Evolutionary conservation across 2,888 invertebrate genomes (phyloP).

Genomic region (Trichogramma evanescens): DNA sequence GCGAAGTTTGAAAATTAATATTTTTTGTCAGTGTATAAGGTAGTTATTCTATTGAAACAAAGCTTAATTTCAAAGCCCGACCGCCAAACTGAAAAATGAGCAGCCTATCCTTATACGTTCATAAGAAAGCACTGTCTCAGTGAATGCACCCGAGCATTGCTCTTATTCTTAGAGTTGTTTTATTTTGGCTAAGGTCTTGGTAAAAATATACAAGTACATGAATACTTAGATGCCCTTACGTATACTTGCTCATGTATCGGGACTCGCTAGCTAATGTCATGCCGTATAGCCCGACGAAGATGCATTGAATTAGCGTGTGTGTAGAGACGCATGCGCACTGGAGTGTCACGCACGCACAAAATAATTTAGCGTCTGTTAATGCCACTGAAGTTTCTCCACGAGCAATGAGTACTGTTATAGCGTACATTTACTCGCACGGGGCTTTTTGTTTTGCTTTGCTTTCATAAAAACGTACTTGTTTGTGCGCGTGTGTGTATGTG

Average conservation of each 20-base stretch:
- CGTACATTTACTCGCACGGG: slow-evolving; percentile 29
- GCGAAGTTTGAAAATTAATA: too few relatives aligned
- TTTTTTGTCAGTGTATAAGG: too few relatives aligned
- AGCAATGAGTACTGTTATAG: neutral
- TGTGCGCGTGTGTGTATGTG: neutral
- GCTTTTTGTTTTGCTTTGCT: slow-evolving; percentile 27
- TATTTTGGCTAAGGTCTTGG: slow-evolving; percentile 16
- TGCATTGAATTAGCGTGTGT: slow-evolving; percentile 34
- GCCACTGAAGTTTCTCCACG: too few relatives aligned
- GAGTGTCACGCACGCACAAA: slow-evolving; percentile 8
- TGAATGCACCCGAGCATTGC: slow-evolving; percentile 7
- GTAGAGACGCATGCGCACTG: slow-evolving; percentile 13
- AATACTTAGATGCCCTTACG: slow-evolving; percentile 26
- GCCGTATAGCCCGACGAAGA: slow-evolving; percentile 16
- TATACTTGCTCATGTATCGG: slow-evolving; percentile 15
- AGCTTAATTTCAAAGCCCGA: too few relatives aligned
- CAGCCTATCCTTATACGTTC: neutral
- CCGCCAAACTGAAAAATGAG: too few relatives aligned
- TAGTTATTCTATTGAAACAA: too few relatives aligned
- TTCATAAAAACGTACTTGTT: neutral
- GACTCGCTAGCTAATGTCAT: slow-evolving; percentile 25
- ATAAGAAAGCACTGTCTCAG: slow-evolving; percentile 1
- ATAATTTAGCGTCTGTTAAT: too few relatives aligned
- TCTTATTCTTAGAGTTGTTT: slow-evolving; percentile 15
- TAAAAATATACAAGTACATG: slow-evolving; percentile 29